Evolutionary conservation across 1,140 invertebrate genomes (phyloP).

Genomic region (Whitmania pigra): DNA sequence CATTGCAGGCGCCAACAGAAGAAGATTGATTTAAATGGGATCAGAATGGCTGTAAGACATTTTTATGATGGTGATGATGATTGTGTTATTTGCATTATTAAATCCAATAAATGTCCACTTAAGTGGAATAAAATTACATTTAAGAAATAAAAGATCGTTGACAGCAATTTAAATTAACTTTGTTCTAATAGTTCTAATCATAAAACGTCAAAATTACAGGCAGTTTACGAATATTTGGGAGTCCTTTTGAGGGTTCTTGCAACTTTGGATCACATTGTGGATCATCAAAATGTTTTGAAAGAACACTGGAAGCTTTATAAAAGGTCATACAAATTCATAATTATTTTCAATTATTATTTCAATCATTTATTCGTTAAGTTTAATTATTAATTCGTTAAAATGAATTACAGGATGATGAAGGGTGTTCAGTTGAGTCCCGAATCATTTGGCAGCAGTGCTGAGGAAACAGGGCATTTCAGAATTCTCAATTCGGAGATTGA

Average conservation of each 20-base stretch:
- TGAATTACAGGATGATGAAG: background rate
- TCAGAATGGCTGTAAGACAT: background rate
- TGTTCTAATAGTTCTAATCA: too few species aligned
- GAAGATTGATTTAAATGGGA: background rate
- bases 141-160: too few species aligned
- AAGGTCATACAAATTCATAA: constrained; percentile 30
- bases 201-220: constrained; percentile 34
- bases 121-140: too few species aligned
- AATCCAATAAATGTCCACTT: too few species aligned
- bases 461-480: background rate
- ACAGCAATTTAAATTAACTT: too few species aligned
- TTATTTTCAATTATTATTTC: background rate
- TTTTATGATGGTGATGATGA: constrained; percentile 23
- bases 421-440: background rate
- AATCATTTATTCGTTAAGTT: background rate
- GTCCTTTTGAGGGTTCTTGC: constrained; percentile 57
- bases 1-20: background rate
- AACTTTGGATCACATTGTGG: constrained; percentile 58
- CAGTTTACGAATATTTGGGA: constrained; percentile 52
- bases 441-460: background rate
- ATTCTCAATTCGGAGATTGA: too few species aligned
- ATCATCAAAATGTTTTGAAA: constrained; percentile 48
- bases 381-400: background rate
- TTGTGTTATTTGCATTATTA: constrained; percentile 26
- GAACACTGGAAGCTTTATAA: constrained; percentile 60